Conservation (phyloP, 1,140 invertebrate genomes). For the Orussus abietinus region DNA sequence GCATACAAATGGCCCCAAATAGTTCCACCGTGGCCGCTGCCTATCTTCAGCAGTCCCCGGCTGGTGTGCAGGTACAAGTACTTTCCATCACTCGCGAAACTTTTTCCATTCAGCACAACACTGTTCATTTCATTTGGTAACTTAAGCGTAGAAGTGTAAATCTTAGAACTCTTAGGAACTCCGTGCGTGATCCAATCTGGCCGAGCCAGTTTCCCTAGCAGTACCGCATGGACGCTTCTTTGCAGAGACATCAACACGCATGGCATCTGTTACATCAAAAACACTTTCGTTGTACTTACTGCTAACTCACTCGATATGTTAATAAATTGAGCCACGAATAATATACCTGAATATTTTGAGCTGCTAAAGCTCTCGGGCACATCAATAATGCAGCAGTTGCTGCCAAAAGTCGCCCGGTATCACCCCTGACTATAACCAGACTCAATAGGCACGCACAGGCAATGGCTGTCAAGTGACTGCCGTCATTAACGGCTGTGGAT, state of each 20-base stretch:
- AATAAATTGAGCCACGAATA: no score
- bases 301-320: no score
- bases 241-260: conserved; percentile 81
- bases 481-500: conserved; percentile 56
- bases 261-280: conserved; percentile 65
- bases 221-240: conserved; percentile 82
- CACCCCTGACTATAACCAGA: conserved; percentile 85
- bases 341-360: conserved; percentile 75
- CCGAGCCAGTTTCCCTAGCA: conserved; percentile 76
- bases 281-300: no score
- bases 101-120: conserved; percentile 56
- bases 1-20: conserved; percentile 82
- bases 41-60: conserved; percentile 79
- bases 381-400: conserved; percentile 85
- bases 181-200: conserved; percentile 88
- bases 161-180: conserved; percentile 72
- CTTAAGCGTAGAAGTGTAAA: conserved; percentile 66
- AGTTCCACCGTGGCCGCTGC: conserved; percentile 87
- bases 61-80: conserved; percentile 78
- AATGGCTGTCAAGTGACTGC: conserved; percentile 73
- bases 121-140: conserved; percentile 54
- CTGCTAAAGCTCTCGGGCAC: conserved; percentile 71
- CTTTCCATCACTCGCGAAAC: conserved; percentile 74
- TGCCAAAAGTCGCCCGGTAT: conserved; percentile 86
- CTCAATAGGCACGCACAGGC: conserved; percentile 88